phyloP scores from a whole-genome alignment of 2,113 vertebrate species.

The Cariama cristata region DNA sequence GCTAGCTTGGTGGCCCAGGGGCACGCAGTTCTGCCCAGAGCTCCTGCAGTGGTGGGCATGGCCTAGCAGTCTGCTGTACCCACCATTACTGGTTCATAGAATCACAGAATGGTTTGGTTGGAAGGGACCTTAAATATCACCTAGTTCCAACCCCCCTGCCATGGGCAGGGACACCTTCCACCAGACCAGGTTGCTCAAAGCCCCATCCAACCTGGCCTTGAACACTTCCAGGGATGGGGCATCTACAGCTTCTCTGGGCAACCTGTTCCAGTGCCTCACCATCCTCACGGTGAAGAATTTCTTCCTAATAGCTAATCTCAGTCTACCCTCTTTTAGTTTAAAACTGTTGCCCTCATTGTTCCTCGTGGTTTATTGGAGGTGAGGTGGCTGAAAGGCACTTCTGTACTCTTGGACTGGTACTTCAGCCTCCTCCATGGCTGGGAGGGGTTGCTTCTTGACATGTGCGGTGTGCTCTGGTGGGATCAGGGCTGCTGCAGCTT shows the following conservation, averaged over 20 bases:
- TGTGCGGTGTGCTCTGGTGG: neutral
- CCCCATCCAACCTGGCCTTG: neutral
- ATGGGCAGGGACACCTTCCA: neutral
- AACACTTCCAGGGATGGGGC: neutral
- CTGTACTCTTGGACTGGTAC: neutral
- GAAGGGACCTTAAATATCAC: neutral
- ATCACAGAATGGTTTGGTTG: neutral
- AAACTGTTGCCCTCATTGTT: neutral
- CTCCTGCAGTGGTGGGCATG: neutral
- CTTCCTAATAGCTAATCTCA: neutral
- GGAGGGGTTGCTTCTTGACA: neutral
- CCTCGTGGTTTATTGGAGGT: neutral
- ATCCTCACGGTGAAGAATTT: neutral
- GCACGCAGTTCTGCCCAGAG: neutral
- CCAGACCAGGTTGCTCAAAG: neutral
- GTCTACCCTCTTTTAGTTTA: neutral
- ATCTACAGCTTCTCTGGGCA: neutral
- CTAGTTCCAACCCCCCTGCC: neutral
- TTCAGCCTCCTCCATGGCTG: neutral
- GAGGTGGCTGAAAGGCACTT: neutral
- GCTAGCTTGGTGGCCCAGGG: neutral
- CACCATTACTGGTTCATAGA: fast-evolving
- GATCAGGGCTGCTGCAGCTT: neutral
- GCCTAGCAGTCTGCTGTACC: neutral
- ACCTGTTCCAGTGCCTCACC: neutral